Evolutionary conservation across 2,888 invertebrate genomes (phyloP), one percentile per base, ranked within the genome.

Genomic region (Parnassius apollo): DNA sequence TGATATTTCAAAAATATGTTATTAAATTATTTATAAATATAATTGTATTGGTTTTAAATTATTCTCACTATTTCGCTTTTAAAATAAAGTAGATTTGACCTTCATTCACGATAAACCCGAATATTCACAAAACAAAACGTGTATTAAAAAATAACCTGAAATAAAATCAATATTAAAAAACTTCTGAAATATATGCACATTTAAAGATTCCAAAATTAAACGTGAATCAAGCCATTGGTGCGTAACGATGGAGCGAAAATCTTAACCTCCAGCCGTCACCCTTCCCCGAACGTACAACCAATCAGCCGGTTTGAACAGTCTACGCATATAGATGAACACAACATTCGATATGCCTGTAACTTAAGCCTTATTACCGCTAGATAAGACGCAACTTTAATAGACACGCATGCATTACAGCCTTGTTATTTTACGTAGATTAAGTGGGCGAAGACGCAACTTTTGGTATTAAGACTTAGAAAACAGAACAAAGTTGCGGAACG

Each of bases 231-330:
- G 76, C 78, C 82, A 81, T 83, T 81, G 80, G 81, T 76, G 78
- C 76, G 77, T 76, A 78, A 78, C 81, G 85, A 83, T 85, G 82
- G 82, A 82, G 77, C 76, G 77, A 76, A 78, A 86, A 83, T 85
- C 86, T 84, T 83, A 81, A 76, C 81, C 75, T 69, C 71, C 65
- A 62, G 70, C 69, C 72, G 75, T 77, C 80, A 78, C 75, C 77
- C 77, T 75, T 73, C 77, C 74, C 75, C 78, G 75, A 77, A 76
- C 75, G 76, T 76, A 78, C 78, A 72, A 80, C 86, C 89, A 88
- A 89, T 88, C 89, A 88, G 83, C 80, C 82, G 75, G 66, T 67
- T 65, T 66, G 79, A 69, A 85, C 80, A 69, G 68, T 68, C 65
- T 68, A 71, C 72, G 89, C 84, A 90, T 90, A 90, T 85, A 84